phyloP scores from a whole-genome alignment of 2,113 vertebrate genomes.

The Holacanthus passer region DNA sequence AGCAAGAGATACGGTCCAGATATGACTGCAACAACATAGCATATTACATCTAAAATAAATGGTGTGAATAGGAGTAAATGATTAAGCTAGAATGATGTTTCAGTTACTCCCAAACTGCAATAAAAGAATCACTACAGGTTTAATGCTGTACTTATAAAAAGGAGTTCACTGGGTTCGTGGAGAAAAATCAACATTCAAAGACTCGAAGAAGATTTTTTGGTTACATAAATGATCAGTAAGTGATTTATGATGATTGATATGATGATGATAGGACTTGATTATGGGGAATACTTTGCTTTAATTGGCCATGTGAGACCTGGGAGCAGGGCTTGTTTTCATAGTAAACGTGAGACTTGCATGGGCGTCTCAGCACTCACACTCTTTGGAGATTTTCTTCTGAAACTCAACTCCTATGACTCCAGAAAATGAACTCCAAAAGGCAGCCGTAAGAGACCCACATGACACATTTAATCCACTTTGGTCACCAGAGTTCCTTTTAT shows the following conservation, averaged over 20 bases:
- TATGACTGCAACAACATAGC: conserved; percentile 36
- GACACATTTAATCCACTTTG: conserved; percentile 8
- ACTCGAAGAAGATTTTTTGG: not conserved
- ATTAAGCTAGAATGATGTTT: conserved; percentile 47
- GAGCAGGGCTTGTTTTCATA: not conserved
- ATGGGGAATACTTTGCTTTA: not conserved
- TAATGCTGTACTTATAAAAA: conserved; percentile 37
- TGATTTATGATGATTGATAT: not conserved
- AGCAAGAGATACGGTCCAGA: conserved; percentile 38
- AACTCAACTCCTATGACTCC: conserved; percentile 1
- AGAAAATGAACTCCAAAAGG: conserved; percentile 15
- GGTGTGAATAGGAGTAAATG: conserved; percentile 59
- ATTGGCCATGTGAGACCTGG: not conserved
- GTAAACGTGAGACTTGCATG: not conserved
- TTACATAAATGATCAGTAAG: not conserved
- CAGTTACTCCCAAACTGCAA: conserved; percentile 39
- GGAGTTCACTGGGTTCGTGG: conserved; percentile 54
- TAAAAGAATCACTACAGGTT: conserved; percentile 60
- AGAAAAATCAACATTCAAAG: not conserved
- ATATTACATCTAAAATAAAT: conserved; percentile 47
- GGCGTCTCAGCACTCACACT: not conserved
- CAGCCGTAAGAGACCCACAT: not conserved
- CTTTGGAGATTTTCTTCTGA: conserved; percentile 21
- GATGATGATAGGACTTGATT: not conserved
- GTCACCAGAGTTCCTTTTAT: conserved; percentile 11